These are phyloP conservation scores for Argya squamiceps DNA, from an alignment of 2,797 vertebrate genomes.

Conservation along the genomic window DNA sequence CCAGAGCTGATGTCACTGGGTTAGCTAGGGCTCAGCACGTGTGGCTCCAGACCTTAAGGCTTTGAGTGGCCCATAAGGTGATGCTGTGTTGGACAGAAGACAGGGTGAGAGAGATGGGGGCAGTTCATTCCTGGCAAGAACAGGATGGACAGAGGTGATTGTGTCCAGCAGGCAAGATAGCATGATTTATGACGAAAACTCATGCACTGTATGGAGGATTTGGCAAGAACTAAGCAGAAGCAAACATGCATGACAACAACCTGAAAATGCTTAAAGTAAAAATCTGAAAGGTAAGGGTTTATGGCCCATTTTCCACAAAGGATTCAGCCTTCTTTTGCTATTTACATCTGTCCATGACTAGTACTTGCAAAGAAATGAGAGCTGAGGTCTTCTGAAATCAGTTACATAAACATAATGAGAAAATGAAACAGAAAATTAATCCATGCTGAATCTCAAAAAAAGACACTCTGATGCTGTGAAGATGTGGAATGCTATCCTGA, in stretches of 20 bases:
- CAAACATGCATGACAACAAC: not conserved
- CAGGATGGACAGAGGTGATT: not conserved
- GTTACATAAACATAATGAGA: not conserved
- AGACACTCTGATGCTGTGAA: not conserved
- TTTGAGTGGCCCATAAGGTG: not conserved
- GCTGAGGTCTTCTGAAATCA: not conserved
- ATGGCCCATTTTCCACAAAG: not conserved
- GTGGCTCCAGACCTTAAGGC: not conserved
- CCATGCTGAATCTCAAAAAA: not conserved
- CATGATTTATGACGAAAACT: not conserved
- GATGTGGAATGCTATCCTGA: not conserved
- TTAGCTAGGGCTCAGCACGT: not conserved
- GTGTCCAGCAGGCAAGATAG: not conserved
- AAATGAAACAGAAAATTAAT: not conserved
- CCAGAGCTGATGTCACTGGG: fast-evolving
- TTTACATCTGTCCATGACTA: not conserved
- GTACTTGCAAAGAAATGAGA: not conserved
- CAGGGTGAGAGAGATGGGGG: not conserved
- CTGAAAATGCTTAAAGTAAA: not conserved
- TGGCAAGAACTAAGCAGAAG: not conserved
- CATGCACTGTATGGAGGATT: not conserved
- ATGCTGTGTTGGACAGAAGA: not conserved
- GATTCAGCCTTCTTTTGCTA: not conserved
- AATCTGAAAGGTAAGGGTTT: not conserved
- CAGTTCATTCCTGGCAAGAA: not conserved